Evolutionary conservation across 2,797 vertebrate species (phyloP), one percentile per base, ranked within the genome.

Genomic region (Euphonia xanthogaster): DNA sequence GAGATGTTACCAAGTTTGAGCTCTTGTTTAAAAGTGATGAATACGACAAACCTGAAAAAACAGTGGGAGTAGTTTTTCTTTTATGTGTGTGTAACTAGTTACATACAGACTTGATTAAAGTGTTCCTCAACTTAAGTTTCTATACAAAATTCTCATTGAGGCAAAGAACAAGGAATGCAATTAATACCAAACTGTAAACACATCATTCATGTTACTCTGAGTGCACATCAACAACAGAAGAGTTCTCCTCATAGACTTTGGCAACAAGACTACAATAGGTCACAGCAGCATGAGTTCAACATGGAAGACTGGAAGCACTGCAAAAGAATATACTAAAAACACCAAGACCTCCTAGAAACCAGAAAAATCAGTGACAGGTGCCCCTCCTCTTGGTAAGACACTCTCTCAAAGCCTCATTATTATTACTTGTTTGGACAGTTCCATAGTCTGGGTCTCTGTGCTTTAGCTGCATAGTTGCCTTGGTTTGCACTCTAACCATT

Each of bases 181-280:
- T 98, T 96, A 97, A 97, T 97, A 98, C 97, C 97, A 97, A 98
- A 97, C 95, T 78, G 94, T 97, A 97, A 97, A 98, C 97, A 98
- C 94, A 6, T 95, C 71, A 72, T 97, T 97, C 97, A 95, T 96
- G 85, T 92, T 90, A 97, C 96, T 94, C 35, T 53, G 97, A 94
- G 97, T 94, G 96, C 97, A 98, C 97, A 95, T 63, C 60, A 28
- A 97, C 96, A 88, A 97, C 74, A 9, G 79, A 94, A 92, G 92
- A 96, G 97, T 88, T 97, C 94, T 97, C 95, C 93, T 37, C 95
- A 83, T 72, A 96, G 95, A 97, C 96, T 98, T 98, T 97, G 97
- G 98, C 97, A 98, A 98, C 90, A 96, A 97, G 97, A 97, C 97
- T 97, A 98, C 96, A 95, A 97, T 67, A 96, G 95, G 91, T 97